These are phyloP conservation scores for Procambarus virginalis DNA, from an alignment of 1,140 invertebrate genomes.

Conservation along the genomic window DNA sequence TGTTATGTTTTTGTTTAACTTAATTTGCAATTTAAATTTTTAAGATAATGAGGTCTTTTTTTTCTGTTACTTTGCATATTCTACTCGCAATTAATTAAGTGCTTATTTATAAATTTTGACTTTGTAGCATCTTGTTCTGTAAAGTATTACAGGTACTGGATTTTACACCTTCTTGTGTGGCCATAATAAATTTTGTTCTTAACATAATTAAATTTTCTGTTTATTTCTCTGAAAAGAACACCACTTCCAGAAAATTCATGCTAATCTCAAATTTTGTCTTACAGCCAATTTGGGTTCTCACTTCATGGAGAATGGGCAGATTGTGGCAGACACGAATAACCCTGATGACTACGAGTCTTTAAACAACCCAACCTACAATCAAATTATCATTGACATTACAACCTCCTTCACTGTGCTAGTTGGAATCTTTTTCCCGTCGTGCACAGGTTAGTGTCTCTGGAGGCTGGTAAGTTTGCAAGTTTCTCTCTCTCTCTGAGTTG, in stretches of 20 bases:
- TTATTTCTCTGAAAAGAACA: too few relatives aligned
- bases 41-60: not conserved
- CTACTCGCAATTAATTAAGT: too few relatives aligned
- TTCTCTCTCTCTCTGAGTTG: too few relatives aligned
- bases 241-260: too few relatives aligned
- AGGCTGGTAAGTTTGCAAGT: too few relatives aligned
- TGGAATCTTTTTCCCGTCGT: conserved; percentile 99
- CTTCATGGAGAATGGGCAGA: conserved; percentile 83
- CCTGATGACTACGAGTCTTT: conserved; percentile 73
- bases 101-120: too few relatives aligned
- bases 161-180: not conserved
- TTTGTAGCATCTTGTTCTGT: too few relatives aligned
- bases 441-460: conserved; percentile 84
- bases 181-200: not conserved
- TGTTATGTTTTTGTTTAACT: too few relatives aligned
- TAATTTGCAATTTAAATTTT: too few relatives aligned
- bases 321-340: conserved; percentile 83
- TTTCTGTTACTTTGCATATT: not conserved
- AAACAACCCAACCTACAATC: conserved; percentile 79
- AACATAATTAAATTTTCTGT: not conserved
- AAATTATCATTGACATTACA: conserved; percentile 91
- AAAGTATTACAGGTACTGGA: too few relatives aligned
- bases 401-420: conserved; percentile 98
- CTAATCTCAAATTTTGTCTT: not conserved
- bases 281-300: conserved; percentile 80